A percentile compares a stretch with the other conserved stretches of the same genome.
phyloP scores from a whole-genome alignment of 1,140 invertebrate genomes.

The Magallana gigas region DNA sequence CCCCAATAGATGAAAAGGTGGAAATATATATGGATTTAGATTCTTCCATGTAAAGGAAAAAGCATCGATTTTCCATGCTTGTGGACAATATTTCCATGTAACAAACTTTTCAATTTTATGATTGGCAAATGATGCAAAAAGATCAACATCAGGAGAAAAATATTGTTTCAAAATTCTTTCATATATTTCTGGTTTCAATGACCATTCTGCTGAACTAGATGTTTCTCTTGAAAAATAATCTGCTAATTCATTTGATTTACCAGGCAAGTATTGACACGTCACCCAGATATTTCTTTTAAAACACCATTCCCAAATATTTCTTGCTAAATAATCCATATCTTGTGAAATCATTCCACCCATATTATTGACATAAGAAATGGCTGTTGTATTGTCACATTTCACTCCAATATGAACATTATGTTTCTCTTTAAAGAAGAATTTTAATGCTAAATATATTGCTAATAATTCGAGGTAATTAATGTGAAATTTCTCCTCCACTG shows the following conservation, averaged over 20 bases:
- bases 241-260: slow-evolving; percentile 55
- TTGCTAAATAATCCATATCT: neutral
- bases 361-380: neutral
- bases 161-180: slow-evolving; percentile 46
- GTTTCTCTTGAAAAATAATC: slow-evolving; percentile 53
- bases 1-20: slow-evolving; percentile 33
- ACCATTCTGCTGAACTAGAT: slow-evolving; percentile 55
- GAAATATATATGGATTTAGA: too few relatives aligned
- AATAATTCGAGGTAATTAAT: slow-evolving; percentile 32
- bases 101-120: too few relatives aligned
- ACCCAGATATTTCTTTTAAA: neutral
- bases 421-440: neutral
- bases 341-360: slow-evolving; percentile 19
- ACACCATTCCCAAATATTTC: slow-evolving; percentile 60
- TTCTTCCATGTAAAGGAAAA: too few relatives aligned
- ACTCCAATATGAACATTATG: neutral
- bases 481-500: neutral
- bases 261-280: slow-evolving; percentile 49
- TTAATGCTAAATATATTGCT: neutral
- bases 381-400: neutral
- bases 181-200: slow-evolving; percentile 50
- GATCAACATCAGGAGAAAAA: slow-evolving; percentile 50
- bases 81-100: too few relatives aligned
- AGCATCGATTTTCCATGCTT: too few relatives aligned
- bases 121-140: too few relatives aligned